Percentiles rank a stretch among this genome's conserved stretches.
Evolutionary conservation across 2,113 vertebrate genomes (phyloP).

Genomic region (Gnathonemus longibarbis): DNA sequence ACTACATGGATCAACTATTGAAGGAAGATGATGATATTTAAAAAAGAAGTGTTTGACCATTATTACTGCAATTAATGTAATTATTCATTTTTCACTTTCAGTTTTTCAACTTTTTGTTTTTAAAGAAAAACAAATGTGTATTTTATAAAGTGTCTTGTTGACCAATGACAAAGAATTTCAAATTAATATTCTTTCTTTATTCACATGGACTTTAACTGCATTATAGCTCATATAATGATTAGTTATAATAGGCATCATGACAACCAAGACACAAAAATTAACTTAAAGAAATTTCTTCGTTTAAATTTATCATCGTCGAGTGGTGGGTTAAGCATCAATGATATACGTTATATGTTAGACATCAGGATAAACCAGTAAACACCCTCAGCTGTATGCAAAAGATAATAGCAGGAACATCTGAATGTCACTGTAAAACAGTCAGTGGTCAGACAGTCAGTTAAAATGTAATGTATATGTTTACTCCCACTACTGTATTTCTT

Average conservation of each 20-base stretch:
- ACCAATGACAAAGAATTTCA: constrained; percentile 33
- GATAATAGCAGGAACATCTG: not conserved
- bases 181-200: constrained; percentile 41
- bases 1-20: constrained; percentile 13
- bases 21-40: constrained; percentile 25
- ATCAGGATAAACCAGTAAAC: not conserved
- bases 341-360: not conserved
- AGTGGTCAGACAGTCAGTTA: not conserved
- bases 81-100: constrained; percentile 36
- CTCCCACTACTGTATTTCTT: not conserved
- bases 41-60: constrained; percentile 46
- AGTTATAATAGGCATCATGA: constrained; percentile 29
- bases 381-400: not conserved
- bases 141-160: constrained; percentile 47
- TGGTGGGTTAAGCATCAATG: not conserved
- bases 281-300: not conserved
- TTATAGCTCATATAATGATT: constrained; percentile 46
- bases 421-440: not conserved
- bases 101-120: constrained; percentile 26
- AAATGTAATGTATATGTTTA: not conserved
- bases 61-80: constrained; percentile 55
- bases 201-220: constrained; percentile 48
- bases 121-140: constrained; percentile 34
- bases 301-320: not conserved
- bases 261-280: not conserved